Conservation (phyloP, 1,140 invertebrate genomes). For the Papilio machaon region DNA sequence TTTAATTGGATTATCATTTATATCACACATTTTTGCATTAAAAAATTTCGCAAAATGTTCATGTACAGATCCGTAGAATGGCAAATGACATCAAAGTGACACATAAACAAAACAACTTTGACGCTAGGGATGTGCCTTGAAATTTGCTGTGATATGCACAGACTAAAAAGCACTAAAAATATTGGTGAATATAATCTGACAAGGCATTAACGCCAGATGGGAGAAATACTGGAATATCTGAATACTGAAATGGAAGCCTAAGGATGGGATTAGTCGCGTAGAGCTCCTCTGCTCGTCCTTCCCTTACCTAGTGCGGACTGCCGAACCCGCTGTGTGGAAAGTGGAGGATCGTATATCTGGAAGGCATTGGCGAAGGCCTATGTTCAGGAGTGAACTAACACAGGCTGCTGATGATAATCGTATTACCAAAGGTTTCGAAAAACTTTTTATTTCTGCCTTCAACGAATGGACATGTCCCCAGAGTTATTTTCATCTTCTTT, state of each 20-base stretch:
- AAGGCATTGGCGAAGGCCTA: background rate
- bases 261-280: background rate
- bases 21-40: conserved; percentile 75
- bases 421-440: too few species aligned
- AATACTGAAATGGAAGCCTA: background rate
- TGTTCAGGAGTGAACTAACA: background rate
- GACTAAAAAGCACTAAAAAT: background rate
- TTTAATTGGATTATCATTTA: conserved; percentile 76
- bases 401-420: background rate
- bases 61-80: conserved; percentile 37
- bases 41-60: conserved; percentile 48
- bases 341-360: background rate
- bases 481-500: too few species aligned
- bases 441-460: too few species aligned
- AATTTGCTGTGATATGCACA: background rate
- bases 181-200: background rate
- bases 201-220: background rate
- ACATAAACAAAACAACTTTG: conserved; percentile 67
- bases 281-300: too few species aligned
- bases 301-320: too few species aligned
- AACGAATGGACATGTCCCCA: too few species aligned
- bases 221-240: background rate
- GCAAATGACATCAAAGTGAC: conserved; percentile 49
- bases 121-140: conserved; percentile 20
- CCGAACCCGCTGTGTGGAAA: background rate